These are phyloP conservation scores for Melanotaenia duboulayi DNA, from an alignment of 2,113 vertebrate genomes.

Conservation along the genomic window DNA sequence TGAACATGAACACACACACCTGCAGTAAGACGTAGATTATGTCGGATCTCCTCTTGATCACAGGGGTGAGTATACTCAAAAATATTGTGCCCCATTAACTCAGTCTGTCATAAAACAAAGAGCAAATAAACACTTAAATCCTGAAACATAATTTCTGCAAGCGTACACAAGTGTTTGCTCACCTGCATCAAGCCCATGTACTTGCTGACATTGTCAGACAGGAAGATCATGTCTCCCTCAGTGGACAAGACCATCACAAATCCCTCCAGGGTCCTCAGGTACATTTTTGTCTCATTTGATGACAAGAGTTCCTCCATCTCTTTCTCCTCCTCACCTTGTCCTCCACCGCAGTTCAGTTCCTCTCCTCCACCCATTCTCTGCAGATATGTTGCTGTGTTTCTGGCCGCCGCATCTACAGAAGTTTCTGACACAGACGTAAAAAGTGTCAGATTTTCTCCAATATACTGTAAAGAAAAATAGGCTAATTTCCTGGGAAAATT, in stretches of 20 bases:
- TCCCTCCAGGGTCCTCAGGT: constrained; percentile 91
- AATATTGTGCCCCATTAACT: constrained; percentile 95
- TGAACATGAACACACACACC: constrained; percentile 71
- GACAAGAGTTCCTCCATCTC: constrained; percentile 71
- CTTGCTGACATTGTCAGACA: constrained; percentile 94
- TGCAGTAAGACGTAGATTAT: constrained; percentile 87
- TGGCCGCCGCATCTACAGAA: background rate
- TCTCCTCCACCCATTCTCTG: background rate
- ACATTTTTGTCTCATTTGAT: constrained; percentile 64
- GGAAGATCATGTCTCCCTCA: constrained; percentile 93
- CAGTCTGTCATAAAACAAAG: constrained; percentile 82
- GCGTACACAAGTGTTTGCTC: constrained; percentile 8
- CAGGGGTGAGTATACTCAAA: constrained; percentile 96
- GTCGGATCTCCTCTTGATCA: constrained; percentile 94
- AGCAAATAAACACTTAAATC: background rate
- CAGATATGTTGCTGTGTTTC: background rate
- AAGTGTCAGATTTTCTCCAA: background rate
- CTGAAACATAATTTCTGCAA: background rate
- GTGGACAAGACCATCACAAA: constrained; percentile 93
- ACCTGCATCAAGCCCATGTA: constrained; percentile 96
- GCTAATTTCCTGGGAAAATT: background rate
- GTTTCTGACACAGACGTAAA: constrained; percentile 21
- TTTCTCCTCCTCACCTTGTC: constrained; percentile 72
- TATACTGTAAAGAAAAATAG: background rate
- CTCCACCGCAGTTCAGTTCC: constrained; percentile 51